Evolutionary conservation across 2,797 vertebrate genomes (phyloP), one percentile per base, ranked within the genome.

Genomic region (Podarcis siculus): DNA sequence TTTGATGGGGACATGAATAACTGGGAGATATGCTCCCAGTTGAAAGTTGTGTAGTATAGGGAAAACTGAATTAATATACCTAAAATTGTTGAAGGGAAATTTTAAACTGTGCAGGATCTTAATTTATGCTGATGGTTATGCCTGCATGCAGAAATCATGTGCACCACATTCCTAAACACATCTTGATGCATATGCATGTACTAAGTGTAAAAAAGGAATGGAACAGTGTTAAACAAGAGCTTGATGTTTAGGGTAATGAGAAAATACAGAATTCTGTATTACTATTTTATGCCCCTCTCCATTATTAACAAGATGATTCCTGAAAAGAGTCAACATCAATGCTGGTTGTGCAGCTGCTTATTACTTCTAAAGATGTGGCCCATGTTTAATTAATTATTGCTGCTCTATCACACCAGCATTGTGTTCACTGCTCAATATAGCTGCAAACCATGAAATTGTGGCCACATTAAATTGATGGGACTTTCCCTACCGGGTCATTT

Each of bases 381-480:
- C 66, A 94, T 95, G 93, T 94, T 94, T 96, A 94, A 95, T 95
- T 94, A 94, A 95, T 94, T 87, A 88, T 94, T 93, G 92, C 94
- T 93, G 90, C 93, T 93, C 86, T 93, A 90, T 87, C 91, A 86
- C 83, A 84, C 69, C 76, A 88, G 76, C 32, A 58, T 79, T 90
- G 85, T 91, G 83, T 93, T 90, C 92, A 92, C 93, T 91, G 82
- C 90, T 92, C 86, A 91, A 88, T 91, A 90, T 89, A 93, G 90
- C 90, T 69, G 88, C 86, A 94, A 89, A 84, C 91, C 88, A 69
- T 27, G 90, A 94, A 91, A 83, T 75, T 49, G 27, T 75, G 17
- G 15, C 23, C 77, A 87, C 32, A 6, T 8, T 83, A 89, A 89
- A 78, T 76, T 69, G 25, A 58, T 0, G 0, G 61, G 13, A 61